Evolutionary conservation across 2,888 invertebrate genomes (phyloP).

Genomic region (Hypomecis punctinalis): DNA sequence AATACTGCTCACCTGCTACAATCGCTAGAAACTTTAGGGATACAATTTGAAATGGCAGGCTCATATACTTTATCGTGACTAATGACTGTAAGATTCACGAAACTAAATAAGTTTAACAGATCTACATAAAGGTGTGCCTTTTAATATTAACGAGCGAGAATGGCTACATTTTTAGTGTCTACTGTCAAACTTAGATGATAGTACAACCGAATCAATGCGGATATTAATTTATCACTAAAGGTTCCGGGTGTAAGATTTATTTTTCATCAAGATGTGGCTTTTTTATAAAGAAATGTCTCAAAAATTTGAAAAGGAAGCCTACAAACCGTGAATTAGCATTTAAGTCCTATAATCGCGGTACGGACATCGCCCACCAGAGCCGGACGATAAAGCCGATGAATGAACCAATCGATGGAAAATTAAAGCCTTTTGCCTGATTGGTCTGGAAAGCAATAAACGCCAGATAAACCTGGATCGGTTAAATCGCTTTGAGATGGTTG

Average conservation of each 20-base stretch:
- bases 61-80: no score
- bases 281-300: background rate
- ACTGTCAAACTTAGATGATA: no score
- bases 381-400: slow-evolving; percentile 24
- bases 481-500: slow-evolving; percentile 13
- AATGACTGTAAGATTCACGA: no score
- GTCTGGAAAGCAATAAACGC: slow-evolving; percentile 28
- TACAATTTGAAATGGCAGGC: background rate
- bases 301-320: background rate
- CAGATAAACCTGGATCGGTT: slow-evolving; percentile 20
- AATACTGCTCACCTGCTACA: slow-evolving; percentile 46
- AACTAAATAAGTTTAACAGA: no score
- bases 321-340: slow-evolving; percentile 6
- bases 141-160: no score
- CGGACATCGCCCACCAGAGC: slow-evolving; percentile 44
- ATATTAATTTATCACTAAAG: no score
- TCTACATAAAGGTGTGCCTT: no score
- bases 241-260: no score
- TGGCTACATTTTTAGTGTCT: no score
- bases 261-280: background rate
- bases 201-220: no score
- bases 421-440: slow-evolving; percentile 41
- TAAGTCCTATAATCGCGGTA: slow-evolving; percentile 16
- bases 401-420: slow-evolving; percentile 36
- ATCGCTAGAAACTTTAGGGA: slow-evolving; percentile 41